A percentile compares a stretch with the other conserved stretches of the same genome.
Conservation (phyloP, 2,888 invertebrate genomes). For the Mimumesa dahlbomi region DNA sequence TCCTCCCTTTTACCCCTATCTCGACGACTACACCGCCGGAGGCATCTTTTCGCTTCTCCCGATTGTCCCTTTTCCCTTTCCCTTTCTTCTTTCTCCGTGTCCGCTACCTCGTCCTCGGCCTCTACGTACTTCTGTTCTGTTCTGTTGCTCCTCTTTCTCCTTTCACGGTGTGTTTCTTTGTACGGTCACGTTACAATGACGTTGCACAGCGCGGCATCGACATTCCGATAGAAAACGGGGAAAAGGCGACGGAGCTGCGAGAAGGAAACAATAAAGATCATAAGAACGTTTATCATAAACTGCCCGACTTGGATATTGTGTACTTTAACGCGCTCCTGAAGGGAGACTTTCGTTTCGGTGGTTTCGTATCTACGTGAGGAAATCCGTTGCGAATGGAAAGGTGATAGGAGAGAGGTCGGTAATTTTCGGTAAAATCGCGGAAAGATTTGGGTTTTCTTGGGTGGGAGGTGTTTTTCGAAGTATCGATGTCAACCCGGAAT, state of each 20-base stretch:
- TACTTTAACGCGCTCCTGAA: neutral
- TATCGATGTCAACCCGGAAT: no score
- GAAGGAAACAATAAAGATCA: slow-evolving; percentile 48
- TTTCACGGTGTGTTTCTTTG: slow-evolving; percentile 4
- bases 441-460: no score
- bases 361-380: no score
- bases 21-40: no score
- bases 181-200: neutral
- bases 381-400: no score
- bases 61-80: neutral
- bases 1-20: slow-evolving; percentile 16
- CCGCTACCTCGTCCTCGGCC: no score
- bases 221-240: neutral
- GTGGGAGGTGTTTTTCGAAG: no score
- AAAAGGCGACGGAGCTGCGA: neutral
- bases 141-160: slow-evolving; percentile 1
- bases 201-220: slow-evolving; percentile 4
- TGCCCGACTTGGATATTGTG: slow-evolving; percentile 15
- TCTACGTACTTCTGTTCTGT: neutral
- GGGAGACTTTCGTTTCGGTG: neutral
- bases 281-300: slow-evolving; percentile 46
- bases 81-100: neutral
- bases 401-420: no score
- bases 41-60: neutral
- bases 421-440: no score